Evolutionary conservation across 2,888 invertebrate genomes (phyloP).

Genomic region (Lysandra bellargus): DNA sequence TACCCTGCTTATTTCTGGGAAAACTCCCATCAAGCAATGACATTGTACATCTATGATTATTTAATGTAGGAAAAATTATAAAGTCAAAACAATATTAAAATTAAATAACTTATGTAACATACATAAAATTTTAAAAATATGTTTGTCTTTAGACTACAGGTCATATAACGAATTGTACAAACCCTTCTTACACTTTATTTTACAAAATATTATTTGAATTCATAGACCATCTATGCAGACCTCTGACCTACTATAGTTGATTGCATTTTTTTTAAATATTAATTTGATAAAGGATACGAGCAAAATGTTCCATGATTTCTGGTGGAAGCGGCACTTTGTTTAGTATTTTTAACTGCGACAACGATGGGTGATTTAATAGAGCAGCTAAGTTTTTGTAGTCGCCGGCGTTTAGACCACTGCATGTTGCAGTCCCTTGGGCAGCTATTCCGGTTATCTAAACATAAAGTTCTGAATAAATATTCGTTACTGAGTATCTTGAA

Average conservation of each 20-base stretch:
- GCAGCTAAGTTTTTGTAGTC: conserved; percentile 93
- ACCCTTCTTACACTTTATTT: no score
- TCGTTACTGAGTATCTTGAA: neutral
- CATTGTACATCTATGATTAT: conserved; percentile 91
- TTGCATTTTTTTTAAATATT: neutral
- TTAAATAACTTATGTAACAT: neutral
- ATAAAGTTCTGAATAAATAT: conserved; percentile 4
- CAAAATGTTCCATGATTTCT: conserved; percentile 97
- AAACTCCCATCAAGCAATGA: conserved; percentile 97
- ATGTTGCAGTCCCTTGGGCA: conserved; percentile 86
- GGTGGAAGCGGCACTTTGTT: conserved; percentile 94
- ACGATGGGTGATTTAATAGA: conserved; percentile 83
- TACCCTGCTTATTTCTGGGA: conserved; percentile 96
- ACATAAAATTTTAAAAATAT: neutral
- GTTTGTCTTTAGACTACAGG: no score
- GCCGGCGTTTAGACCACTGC: conserved; percentile 93
- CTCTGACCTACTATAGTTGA: neutral
- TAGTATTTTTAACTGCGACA: conserved; percentile 89
- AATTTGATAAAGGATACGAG: conserved; percentile 88
- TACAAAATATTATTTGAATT: no score
- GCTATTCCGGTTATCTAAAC: conserved; percentile 83
- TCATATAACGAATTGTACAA: no score
- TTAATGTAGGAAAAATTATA: conserved; percentile 45
- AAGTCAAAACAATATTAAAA: neutral
- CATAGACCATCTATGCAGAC: neutral